Base-by-base conservation (phyloP, 2,797 vertebrate species). In the Calcarius lapponicus region DNA sequence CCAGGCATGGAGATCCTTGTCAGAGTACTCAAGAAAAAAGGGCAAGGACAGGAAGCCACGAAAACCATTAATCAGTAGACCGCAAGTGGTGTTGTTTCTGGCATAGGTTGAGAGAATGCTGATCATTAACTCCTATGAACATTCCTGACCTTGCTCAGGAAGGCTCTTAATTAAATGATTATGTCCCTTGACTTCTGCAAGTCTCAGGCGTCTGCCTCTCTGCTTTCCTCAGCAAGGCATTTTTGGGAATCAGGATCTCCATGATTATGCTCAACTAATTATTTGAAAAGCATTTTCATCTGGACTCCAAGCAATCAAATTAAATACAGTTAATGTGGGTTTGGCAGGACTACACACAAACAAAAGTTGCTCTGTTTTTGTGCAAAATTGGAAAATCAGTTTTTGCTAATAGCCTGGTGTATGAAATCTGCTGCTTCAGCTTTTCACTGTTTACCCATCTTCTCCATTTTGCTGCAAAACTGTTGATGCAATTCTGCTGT, bases 201-300 rank as follows among this genome's bases (percentile, higher is more conserved):
- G 73, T 70, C 56, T 67, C 75, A 17, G 53, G 50, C 60, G 4
- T 10, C 40, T 32, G 69, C 25, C 36, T 48, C 47, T 28, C 9
- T 20, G 34, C 54, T 60, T 80, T 80, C 71, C 61, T 47, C 43
- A 7, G 80, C 28, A 93, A 93, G 83, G 69, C 31, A 58, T 92
- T 93, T 75, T 93, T 78, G 32, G 16, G 50, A 95, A 83, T 65
- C 88, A 75, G 58, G 54, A 82, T 93, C 70, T 87, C 83, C 34
- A 45, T 85, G 80, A 95, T 94, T 95, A 84, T 64, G 75, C 43
- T 92, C 93, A 94, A 83, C n/a, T 91, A 83, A 93, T 94, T 90
- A 90, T 85, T 87, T 92, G 81, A 91, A 96, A 95, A 91, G 84
- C 72, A 89, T 95, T 97, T 96, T 96, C 89, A 94, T 85, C 86